Percentiles rank a stretch among this genome's conserved stretches.
These are phyloP conservation scores for Sus scrofa DNA, from an alignment of 2,113 vertebrate species.

Conservation along the genomic window T2T-Sscrofa CM000812.6:118799001-118799500, in stretches of 20 bases:
- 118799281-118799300: neutral
- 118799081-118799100: no score
- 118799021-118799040: no score
- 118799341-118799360: neutral
- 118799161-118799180: neutral
- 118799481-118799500: neutral
- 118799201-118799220: neutral
- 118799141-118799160: neutral
- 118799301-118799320: neutral
- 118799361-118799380: neutral
- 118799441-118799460: neutral
- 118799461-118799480: neutral
- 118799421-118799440: no score
- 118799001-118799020: no score
- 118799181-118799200: neutral
- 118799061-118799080: no score
- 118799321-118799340: neutral
- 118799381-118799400: neutral
- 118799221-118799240: neutral
- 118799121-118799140: neutral
- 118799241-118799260: neutral
- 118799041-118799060: no score
- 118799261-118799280: neutral
- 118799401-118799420: neutral
- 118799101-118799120: neutral